Evolutionary conservation across 2,888 invertebrate species (phyloP).

Genomic region (Hyppa rectilinea): DNA sequence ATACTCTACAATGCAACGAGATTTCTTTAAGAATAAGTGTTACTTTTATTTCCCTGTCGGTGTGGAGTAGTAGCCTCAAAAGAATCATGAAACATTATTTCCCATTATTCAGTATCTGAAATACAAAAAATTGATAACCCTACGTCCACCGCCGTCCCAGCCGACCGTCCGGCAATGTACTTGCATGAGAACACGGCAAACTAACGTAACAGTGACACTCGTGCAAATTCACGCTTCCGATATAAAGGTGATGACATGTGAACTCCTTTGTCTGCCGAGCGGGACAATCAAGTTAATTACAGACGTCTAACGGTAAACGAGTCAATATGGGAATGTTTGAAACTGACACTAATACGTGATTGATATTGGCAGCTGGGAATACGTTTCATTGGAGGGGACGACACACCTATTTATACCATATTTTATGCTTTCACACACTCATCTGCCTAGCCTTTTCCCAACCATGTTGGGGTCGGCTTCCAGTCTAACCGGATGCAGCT

Average conservation of each 20-base stretch:
- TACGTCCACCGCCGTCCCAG: slow-evolving; percentile 7
- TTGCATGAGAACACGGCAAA: slow-evolving; percentile 29
- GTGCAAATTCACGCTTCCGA: slow-evolving; percentile 69
- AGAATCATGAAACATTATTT: too few species aligned
- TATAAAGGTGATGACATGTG: slow-evolving; percentile 60
- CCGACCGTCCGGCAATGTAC: slow-evolving; percentile 16
- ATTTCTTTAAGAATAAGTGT: too few species aligned
- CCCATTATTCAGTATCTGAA: too few species aligned
- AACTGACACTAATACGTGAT: slow-evolving; percentile 50
- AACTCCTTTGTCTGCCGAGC: slow-evolving; percentile 57
- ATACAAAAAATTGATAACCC: slow-evolving; percentile 15
- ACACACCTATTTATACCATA: slow-evolving; percentile 12
- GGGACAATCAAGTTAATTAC: slow-evolving; percentile 67
- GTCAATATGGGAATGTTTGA: slow-evolving; percentile 51
- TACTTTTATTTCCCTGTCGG: too few species aligned
- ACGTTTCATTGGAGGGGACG: slow-evolving; percentile 21
- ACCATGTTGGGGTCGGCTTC: too few species aligned
- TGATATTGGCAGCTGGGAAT: slow-evolving; percentile 60
- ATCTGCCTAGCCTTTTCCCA: too few species aligned
- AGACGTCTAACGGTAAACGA: slow-evolving; percentile 55
- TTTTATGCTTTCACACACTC: background rate
- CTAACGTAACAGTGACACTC: slow-evolving; percentile 61
- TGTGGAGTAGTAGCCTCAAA: too few species aligned
- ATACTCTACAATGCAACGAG: too few species aligned
- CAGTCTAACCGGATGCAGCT: too few species aligned